phyloP scores from a whole-genome alignment of 2,888 invertebrate species.

The Entomobrya multifasciata region DNA sequence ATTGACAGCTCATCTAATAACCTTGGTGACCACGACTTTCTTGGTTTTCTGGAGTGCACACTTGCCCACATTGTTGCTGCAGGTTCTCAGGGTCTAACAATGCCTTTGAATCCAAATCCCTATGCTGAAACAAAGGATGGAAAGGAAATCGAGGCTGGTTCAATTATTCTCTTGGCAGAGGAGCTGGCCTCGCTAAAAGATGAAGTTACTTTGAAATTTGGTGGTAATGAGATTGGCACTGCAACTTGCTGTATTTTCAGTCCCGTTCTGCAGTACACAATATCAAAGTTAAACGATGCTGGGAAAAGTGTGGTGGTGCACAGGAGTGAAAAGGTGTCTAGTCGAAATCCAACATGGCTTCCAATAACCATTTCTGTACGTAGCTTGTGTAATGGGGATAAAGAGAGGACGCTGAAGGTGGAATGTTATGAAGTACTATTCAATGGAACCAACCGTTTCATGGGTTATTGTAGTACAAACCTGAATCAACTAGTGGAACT shows the following conservation, averaged over 20 bases:
- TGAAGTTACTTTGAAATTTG: slow-evolving; percentile 78
- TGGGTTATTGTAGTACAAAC: slow-evolving; percentile 82
- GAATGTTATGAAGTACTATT: slow-evolving; percentile 82
- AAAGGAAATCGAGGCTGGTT: slow-evolving; percentile 69
- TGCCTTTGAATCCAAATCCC: slow-evolving; percentile 68
- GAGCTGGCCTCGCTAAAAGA: slow-evolving; percentile 79
- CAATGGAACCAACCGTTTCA: slow-evolving; percentile 81
- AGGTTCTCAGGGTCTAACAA: slow-evolving; percentile 71
- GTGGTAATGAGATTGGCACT: slow-evolving; percentile 74
- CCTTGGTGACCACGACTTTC: slow-evolving; percentile 82
- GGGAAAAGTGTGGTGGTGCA: slow-evolving; percentile 82
- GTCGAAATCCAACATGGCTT: slow-evolving; percentile 83
- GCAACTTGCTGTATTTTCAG: slow-evolving; percentile 72
- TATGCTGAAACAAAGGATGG: slow-evolving; percentile 40
- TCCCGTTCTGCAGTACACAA: slow-evolving; percentile 75
- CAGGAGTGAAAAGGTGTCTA: slow-evolving; percentile 80
- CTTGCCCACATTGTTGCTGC: slow-evolving; percentile 77
- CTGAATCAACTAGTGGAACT: slow-evolving; percentile 81
- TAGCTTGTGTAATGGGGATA: slow-evolving; percentile 83
- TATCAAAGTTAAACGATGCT: slow-evolving; percentile 81
- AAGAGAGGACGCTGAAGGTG: slow-evolving; percentile 83
- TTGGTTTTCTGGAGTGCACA: slow-evolving; percentile 82
- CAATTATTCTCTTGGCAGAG: slow-evolving; percentile 78
- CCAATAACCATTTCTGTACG: slow-evolving; percentile 82
- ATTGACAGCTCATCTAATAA: slow-evolving; percentile 81